Evolutionary conservation across 2,113 vertebrate genomes (phyloP).

Genomic region (Ceyx cyanopectus): DNA sequence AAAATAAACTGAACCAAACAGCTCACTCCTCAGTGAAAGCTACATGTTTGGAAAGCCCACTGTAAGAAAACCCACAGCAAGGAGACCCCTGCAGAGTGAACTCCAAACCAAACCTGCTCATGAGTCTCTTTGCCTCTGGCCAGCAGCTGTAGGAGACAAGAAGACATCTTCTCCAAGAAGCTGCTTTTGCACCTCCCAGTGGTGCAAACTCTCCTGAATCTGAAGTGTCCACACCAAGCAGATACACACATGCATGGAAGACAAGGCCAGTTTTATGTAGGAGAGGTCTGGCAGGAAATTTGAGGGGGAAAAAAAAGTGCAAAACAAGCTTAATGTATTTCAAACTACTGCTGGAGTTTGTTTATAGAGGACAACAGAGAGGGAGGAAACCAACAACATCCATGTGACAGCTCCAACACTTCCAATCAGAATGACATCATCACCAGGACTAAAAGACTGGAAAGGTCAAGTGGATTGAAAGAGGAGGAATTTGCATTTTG

Average conservation of each 20-base stretch:
- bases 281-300: neutral
- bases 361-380: neutral
- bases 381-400: neutral
- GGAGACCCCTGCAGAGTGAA: neutral
- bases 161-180: too few relatives aligned
- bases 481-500: neutral
- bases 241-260: neutral
- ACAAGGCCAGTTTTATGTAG: neutral
- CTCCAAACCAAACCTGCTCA: neutral
- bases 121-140: neutral
- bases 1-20: conserved; percentile 25
- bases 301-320: neutral
- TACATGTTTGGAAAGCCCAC: neutral
- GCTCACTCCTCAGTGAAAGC: neutral
- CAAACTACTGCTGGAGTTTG: neutral
- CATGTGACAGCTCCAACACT: neutral
- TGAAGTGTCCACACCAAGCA: neutral
- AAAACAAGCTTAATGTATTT: neutral
- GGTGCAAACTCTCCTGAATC: neutral
- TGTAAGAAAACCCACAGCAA: neutral
- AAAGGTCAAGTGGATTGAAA: neutral
- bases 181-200: neutral
- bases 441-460: neutral
- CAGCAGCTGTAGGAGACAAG: neutral
- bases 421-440: neutral